Conservation (phyloP, 2,113 vertebrate genomes). For the Helogale parvula region DNA sequence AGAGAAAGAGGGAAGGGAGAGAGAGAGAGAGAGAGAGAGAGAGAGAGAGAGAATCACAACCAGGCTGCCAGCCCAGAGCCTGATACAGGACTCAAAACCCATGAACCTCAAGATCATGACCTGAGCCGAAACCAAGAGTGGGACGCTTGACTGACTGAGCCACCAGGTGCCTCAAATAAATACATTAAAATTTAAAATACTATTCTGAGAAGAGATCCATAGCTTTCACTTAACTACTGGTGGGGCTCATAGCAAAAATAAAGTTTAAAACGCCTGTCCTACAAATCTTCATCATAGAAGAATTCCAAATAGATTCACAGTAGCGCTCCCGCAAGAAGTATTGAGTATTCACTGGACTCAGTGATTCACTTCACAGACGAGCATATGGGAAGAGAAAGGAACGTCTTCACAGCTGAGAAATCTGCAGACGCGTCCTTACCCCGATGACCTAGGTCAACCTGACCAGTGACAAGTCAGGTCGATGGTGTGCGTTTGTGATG, state of each 20-base stretch:
- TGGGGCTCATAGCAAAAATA: neutral
- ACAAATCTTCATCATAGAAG: neutral
- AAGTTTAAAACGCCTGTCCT: neutral
- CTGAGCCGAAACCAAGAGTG: too few relatives aligned
- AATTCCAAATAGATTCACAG: neutral
- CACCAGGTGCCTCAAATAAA: neutral
- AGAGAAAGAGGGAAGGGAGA: too few relatives aligned
- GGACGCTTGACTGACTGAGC: too few relatives aligned
- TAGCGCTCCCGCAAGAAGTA: accelerated
- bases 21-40: too few relatives aligned
- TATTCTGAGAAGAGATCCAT: neutral
- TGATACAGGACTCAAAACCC: too few relatives aligned
- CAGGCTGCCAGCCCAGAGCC: too few relatives aligned
- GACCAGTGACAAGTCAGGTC: neutral
- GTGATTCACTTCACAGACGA: neutral
- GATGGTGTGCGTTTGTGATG: neutral
- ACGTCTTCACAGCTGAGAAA: too few relatives aligned
- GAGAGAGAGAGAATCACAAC: too few relatives aligned
- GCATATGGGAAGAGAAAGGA: neutral
- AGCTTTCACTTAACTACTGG: neutral
- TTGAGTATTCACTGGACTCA: neutral
- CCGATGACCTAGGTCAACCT: neutral
- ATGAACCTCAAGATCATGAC: too few relatives aligned
- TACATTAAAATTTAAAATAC: neutral
- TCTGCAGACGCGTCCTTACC: neutral